Percentiles rank a stretch among this genome's conserved stretches.
These are phyloP conservation scores for Ligdia adustata DNA, from an alignment of 2,888 invertebrate species.

Conservation along the genomic window DNA sequence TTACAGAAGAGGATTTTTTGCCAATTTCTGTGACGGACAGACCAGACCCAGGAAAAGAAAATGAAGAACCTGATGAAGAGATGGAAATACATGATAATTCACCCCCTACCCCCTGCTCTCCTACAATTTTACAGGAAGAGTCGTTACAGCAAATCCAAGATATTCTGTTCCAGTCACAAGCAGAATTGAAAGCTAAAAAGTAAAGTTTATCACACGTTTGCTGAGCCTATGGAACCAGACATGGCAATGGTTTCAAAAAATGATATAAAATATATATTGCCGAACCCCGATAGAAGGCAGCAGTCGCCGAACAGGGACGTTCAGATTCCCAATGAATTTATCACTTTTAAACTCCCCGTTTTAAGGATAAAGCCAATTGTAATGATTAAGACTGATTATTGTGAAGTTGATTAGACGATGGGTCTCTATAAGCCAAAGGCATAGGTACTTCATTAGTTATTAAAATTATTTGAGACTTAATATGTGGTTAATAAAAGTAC, in stretches of 20 bases:
- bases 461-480: neutral
- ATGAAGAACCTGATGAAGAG: slow-evolving; percentile 3
- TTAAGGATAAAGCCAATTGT: slow-evolving; percentile 1
- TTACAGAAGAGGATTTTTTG: slow-evolving; percentile 11
- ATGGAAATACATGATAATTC: neutral
- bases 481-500: neutral
- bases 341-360: slow-evolving; percentile 5
- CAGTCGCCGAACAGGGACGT: slow-evolving; percentile 2
- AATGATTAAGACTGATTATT: slow-evolving; percentile 5
- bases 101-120: neutral
- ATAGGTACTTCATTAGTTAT: neutral
- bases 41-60: slow-evolving; percentile 5
- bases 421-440: neutral
- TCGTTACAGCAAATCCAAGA: neutral
- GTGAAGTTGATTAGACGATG: neutral
- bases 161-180: slow-evolving; percentile 13
- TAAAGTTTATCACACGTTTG: slow-evolving; percentile 3
- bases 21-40: slow-evolving; percentile 11
- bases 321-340: slow-evolving; percentile 5
- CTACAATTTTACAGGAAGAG: slow-evolving; percentile 1
- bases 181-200: slow-evolving; percentile 23
- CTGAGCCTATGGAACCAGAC: slow-evolving; percentile 8
- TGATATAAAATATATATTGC: slow-evolving; percentile 8
- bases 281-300: slow-evolving; percentile 2
- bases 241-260: neutral